Base-by-base conservation (phyloP, 2,797 vertebrate genomes). In the Pipistrellus pipistrellus region DNA sequence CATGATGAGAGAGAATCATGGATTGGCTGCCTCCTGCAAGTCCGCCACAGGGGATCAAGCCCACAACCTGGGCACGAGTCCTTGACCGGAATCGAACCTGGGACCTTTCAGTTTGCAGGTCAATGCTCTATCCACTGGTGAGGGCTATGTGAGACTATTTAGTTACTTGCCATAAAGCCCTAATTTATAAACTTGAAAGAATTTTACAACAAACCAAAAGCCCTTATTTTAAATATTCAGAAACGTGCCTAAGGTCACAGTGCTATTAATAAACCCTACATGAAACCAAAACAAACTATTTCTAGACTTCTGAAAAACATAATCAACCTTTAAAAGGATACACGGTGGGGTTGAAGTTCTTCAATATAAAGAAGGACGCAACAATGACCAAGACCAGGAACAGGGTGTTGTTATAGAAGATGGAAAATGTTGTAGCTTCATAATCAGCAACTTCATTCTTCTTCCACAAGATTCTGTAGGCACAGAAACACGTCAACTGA, bases 261-360 rank as follows among this genome's bases (percentile, higher is more conserved):
- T 64, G 84, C 64, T 86, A 62, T 35, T 85, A 77, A 66, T 14
- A 62, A 8, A 69, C 48, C 89, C 44, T 46, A 8, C 30, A 21
- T 32, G 51, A 85, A 96, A 71, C 30, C 53, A 44, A 85, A 96
- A 72, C 9, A 13, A 90, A 88, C 85, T 59, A 75, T 69, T 95
- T 46, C 46, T 10, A 95, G 82, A 32, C 44, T 78, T 95, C 53
- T n/a, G 48, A 86, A 57, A 82, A 35, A 30, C 44, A 41, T 15
- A n/a, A 41, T 30, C 48, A 44, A n/a, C 35, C 20, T 48, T 41
- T n/a, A 23, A 97, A 99, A 99, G 99, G 99, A 99, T 99, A 99
- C 99, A 99, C 99, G 0, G 99, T 99, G 82, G 99, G 99, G 98
- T 99, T 99, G 98, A 99, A 99, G 98, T 99, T 99, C 99, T 99